Evolutionary conservation across 1,140 invertebrate genomes (phyloP).

Genomic region (Leptestheria dahalacensis): DNA sequence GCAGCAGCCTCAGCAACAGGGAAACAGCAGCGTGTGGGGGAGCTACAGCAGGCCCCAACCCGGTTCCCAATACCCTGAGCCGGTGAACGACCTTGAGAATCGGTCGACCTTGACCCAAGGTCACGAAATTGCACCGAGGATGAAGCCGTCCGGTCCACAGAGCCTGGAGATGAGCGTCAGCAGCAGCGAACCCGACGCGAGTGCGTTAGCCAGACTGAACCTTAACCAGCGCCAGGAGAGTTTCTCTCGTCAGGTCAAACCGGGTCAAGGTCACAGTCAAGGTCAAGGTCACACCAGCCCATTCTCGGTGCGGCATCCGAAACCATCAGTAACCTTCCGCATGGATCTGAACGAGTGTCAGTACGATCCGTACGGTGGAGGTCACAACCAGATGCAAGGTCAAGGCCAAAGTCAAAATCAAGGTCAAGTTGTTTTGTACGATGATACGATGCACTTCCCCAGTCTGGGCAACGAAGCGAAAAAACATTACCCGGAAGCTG

Average conservation of each 20-base stretch:
- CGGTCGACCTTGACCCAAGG: too few species aligned
- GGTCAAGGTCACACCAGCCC: not conserved
- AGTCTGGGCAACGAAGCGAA: not conserved
- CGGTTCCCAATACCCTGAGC: not conserved
- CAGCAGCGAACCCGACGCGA: constrained; percentile 10
- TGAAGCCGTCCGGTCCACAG: not conserved
- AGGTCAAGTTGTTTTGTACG: constrained; percentile 13
- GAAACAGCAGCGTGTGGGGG: constrained; percentile 14
- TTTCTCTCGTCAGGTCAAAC: not conserved
- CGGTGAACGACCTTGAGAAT: not conserved
- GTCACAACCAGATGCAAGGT: not conserved
- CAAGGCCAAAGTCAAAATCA: not conserved
- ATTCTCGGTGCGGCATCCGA: constrained; percentile 5
- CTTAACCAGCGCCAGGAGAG: not conserved
- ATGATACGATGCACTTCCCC: constrained; percentile 15
- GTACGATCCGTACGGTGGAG: not conserved
- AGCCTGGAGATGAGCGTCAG: not conserved
- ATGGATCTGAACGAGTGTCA: constrained; percentile 13
- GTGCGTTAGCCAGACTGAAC: constrained; percentile 8
- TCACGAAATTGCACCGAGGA: too few species aligned
- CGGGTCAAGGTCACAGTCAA: not conserved
- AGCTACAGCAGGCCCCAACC: constrained; percentile 1
- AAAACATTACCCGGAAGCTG: not conserved
- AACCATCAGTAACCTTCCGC: constrained; percentile 12
- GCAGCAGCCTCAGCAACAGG: constrained; percentile 9